Evolutionary conservation across 2,113 vertebrate species (phyloP).

Genomic region (Ibidorhyncha struthersii): DNA sequence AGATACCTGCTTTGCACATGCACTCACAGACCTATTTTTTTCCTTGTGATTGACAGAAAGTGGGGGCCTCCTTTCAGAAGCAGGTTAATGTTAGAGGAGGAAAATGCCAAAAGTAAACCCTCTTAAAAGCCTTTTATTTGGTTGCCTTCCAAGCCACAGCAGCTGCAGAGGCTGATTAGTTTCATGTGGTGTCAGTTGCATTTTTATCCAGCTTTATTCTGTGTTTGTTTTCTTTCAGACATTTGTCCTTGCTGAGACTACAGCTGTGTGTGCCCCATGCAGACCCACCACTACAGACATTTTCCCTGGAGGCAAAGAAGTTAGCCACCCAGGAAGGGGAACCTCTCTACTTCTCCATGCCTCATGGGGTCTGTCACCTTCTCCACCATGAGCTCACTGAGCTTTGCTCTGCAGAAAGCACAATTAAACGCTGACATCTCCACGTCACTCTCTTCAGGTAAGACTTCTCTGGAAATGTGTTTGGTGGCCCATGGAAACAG

Average conservation of each 20-base stretch:
- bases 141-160: slow-evolving; percentile 34
- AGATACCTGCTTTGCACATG: background rate
- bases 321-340: background rate
- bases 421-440: rapidly evolving
- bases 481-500: background rate
- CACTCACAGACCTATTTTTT: background rate
- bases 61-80: background rate
- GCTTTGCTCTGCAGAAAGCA: background rate
- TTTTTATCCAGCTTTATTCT: slow-evolving; percentile 19
- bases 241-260: slow-evolving; percentile 14
- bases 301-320: background rate
- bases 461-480: background rate
- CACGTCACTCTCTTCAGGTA: rapidly evolving
- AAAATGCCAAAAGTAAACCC: background rate
- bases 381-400: rapidly evolving
- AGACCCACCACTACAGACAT: background rate
- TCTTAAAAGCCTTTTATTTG: slow-evolving; percentile 11
- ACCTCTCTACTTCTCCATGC: background rate
- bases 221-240: background rate
- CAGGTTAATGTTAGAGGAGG: background rate
- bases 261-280: background rate
- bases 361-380: background rate
- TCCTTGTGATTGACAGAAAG: background rate
- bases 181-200: background rate
- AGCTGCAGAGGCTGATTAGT: slow-evolving; percentile 54